These are phyloP conservation scores for Pectinophora gossypiella DNA, from an alignment of 1,140 invertebrate genomes.

Conservation along the genomic window DNA sequence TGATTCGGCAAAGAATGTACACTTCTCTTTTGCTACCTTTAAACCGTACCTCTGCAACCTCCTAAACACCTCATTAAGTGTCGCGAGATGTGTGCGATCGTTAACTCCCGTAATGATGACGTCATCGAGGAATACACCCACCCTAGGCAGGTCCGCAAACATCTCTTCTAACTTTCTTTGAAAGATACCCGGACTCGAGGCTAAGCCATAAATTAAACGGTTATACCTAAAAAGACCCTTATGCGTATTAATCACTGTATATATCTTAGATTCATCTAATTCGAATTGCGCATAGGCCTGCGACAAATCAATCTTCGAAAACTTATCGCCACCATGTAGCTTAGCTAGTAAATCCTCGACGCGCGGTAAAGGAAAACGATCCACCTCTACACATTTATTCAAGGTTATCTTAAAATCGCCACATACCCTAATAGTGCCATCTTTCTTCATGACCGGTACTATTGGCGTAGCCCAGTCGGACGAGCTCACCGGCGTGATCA, in stretches of 20 bases:
- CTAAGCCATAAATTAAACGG: not conserved
- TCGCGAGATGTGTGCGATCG: not conserved
- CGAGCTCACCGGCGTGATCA: slow-evolving; percentile 29
- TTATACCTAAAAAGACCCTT: slow-evolving; percentile 5
- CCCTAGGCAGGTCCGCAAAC: not conserved
- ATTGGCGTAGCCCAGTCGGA: slow-evolving; percentile 74
- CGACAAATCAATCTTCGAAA: slow-evolving; percentile 3
- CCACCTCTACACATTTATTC: slow-evolving; percentile 35
- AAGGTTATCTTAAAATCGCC: too few relatives aligned
- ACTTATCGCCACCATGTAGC: slow-evolving; percentile 14
- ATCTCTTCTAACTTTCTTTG: not conserved
- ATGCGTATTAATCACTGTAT: not conserved
- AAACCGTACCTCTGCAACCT: not conserved
- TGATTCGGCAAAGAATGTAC: slow-evolving; percentile 21
- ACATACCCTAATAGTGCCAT: too few relatives aligned
- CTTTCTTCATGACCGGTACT: too few relatives aligned
- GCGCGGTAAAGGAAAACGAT: too few relatives aligned
- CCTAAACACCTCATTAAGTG: not conserved
- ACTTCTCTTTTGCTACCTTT: slow-evolving; percentile 14
- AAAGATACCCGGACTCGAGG: slow-evolving; percentile 5
- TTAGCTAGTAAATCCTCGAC: too few relatives aligned
- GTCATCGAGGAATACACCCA: not conserved
- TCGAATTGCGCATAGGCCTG: not conserved
- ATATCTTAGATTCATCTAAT: not conserved
- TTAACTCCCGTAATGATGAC: not conserved